Percentiles rank a stretch among this genome's conserved stretches.
phyloP scores from a whole-genome alignment of 2,888 invertebrate genomes.

The Orthosia gracilis region DNA sequence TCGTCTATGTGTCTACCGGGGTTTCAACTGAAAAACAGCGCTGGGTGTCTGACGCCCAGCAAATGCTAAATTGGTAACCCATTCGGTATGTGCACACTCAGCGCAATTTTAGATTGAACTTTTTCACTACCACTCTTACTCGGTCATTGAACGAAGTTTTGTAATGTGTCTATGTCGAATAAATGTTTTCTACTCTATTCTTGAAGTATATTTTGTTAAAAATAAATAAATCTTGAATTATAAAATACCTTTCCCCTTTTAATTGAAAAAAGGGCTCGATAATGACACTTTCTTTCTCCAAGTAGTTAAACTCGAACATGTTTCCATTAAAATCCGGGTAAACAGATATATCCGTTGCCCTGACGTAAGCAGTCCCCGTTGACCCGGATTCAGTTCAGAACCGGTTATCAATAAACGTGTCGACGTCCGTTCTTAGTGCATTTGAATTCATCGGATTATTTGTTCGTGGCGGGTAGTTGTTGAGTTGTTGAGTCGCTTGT shows the following conservation, averaged over 20 bases:
- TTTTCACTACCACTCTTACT: too few species aligned
- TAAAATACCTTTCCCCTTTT: neutral
- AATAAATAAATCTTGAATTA: too few species aligned
- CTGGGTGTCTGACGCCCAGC: too few species aligned
- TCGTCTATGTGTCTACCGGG: too few species aligned
- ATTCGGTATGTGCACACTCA: too few species aligned
- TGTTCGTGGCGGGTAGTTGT: slow-evolving; percentile 42
- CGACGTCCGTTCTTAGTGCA: slow-evolving; percentile 56
- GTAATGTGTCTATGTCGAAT: too few species aligned
- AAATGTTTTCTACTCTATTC: too few species aligned
- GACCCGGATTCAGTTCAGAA: slow-evolving; percentile 59
- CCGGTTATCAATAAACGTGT: slow-evolving; percentile 60
- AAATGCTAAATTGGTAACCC: too few species aligned
- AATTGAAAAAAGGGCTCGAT: slow-evolving; percentile 10
- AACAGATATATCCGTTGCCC: slow-evolving; percentile 42
- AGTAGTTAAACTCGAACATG: slow-evolving; percentile 4
- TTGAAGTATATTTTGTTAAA: too few species aligned
- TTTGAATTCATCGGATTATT: slow-evolving; percentile 64
- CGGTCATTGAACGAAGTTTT: too few species aligned
- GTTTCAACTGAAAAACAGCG: too few species aligned
- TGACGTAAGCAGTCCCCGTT: slow-evolving; percentile 54
- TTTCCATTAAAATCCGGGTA: slow-evolving; percentile 42
- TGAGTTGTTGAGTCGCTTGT: slow-evolving; percentile 23
- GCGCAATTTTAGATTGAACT: too few species aligned
- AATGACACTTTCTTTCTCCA: neutral